These are phyloP conservation scores for Chionoecetes opilio DNA, from an alignment of 1,140 invertebrate species.

Conservation along the genomic window DNA sequence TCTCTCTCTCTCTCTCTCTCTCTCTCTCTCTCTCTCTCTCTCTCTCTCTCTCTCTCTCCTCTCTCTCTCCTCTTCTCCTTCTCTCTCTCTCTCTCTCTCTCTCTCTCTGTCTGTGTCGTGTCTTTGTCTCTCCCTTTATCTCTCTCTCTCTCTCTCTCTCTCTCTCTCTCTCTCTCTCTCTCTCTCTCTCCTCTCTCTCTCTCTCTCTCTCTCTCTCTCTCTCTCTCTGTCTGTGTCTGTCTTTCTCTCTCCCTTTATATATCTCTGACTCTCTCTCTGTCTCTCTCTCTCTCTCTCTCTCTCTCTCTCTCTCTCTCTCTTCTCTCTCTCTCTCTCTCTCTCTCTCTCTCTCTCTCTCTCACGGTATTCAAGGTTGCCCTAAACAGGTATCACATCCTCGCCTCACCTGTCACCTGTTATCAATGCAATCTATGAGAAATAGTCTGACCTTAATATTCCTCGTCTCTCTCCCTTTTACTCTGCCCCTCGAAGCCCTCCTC, in stretches of 20 bases:
- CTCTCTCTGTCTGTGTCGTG: background rate
- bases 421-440: too few relatives aligned
- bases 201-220: background rate
- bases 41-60: slow-evolving; percentile 14
- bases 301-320: background rate
- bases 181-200: background rate
- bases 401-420: too few relatives aligned
- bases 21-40: background rate
- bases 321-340: background rate
- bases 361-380: too few relatives aligned
- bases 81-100: background rate
- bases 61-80: background rate
- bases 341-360: background rate
- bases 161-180: background rate
- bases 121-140: background rate
- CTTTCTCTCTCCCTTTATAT: background rate
- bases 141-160: background rate
- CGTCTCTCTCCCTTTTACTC: background rate
- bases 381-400: too few relatives aligned
- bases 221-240: background rate
- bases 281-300: background rate
- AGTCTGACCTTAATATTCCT: too few relatives aligned
- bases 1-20: background rate
- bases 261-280: background rate
- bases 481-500: background rate